Evolutionary conservation across 2,797 vertebrate species (phyloP).

Genomic region (Thunnus albacares): DNA sequence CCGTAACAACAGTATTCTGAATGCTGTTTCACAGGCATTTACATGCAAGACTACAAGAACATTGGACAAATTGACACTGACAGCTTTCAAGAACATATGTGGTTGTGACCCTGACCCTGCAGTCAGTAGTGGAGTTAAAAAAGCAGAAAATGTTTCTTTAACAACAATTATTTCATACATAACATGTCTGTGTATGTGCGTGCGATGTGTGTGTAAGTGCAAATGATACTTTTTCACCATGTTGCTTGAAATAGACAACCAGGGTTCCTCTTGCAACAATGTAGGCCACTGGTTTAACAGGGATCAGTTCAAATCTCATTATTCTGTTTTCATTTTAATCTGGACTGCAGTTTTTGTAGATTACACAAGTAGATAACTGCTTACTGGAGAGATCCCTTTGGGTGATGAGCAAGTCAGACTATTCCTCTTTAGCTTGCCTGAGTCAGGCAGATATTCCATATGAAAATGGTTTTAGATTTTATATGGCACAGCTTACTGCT

Average conservation of each 20-base stretch:
- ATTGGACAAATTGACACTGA: not conserved
- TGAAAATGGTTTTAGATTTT: not conserved
- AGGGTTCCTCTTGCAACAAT: not conserved
- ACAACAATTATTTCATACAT: no score
- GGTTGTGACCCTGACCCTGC: not conserved
- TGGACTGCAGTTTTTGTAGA: constrained; percentile 19
- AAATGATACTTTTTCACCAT: not conserved
- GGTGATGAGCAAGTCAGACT: not conserved
- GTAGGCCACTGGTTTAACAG: constrained; percentile 18
- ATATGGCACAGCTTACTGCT: not conserved
- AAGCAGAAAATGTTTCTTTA: not conserved
- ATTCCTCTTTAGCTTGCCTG: not conserved
- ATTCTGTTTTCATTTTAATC: constrained; percentile 16
- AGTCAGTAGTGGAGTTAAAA: not conserved
- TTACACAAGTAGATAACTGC: constrained; percentile 24
- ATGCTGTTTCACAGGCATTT: not conserved
- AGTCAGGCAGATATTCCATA: not conserved
- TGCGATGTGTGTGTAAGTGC: not conserved
- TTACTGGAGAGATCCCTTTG: not conserved
- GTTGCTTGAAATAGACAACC: not conserved
- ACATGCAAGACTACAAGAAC: not conserved
- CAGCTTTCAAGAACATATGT: not conserved
- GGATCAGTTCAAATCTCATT: constrained; percentile 15
- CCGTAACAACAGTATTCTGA: not conserved
- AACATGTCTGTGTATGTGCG: no score